phyloP scores from a whole-genome alignment of 1,140 invertebrate genomes.

The Ostrea denselamellosa region DNA sequence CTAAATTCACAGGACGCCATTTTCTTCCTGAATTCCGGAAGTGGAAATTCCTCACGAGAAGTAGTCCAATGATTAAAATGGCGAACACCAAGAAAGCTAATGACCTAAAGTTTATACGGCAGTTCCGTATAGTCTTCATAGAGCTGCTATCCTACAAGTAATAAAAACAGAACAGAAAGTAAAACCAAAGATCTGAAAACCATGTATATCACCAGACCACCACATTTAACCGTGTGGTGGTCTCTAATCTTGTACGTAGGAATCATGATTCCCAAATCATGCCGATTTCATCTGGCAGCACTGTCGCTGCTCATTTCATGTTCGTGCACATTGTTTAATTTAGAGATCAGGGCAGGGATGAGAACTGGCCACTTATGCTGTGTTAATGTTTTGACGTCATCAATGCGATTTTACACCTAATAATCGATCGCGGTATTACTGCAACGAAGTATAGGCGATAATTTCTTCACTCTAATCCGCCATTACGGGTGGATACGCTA shows the following conservation, averaged over 20 bases:
- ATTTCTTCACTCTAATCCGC: background rate
- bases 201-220: background rate
- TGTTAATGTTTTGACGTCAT: background rate
- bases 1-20: constrained; percentile 14
- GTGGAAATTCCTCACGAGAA: background rate
- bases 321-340: background rate
- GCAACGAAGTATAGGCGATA: background rate
- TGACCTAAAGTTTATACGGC: background rate
- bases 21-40: constrained; percentile 9
- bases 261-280: background rate
- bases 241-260: background rate
- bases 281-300: background rate
- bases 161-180: background rate
- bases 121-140: constrained; percentile 29
- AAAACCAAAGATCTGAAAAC: background rate
- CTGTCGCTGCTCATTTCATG: background rate
- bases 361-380: background rate
- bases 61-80: constrained; percentile 14
- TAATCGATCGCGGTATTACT: background rate
- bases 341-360: background rate
- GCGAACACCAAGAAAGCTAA: background rate
- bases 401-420: background rate
- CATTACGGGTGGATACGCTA: background rate
- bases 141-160: background rate
- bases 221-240: background rate